phyloP scores from a whole-genome alignment of 2,797 vertebrate species.

The Sebastes alutus region DNA sequence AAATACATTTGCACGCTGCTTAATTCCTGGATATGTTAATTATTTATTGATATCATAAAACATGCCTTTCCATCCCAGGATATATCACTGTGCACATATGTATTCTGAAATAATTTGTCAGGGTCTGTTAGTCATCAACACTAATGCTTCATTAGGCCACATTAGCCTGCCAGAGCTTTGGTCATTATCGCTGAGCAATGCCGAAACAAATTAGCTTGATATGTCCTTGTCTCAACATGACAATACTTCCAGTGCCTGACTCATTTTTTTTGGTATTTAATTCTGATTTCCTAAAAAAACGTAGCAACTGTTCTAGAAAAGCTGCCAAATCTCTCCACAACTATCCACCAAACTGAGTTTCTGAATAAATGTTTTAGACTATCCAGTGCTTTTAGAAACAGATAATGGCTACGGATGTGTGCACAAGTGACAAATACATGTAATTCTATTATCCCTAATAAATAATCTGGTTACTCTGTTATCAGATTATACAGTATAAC shows the following conservation, averaged over 20 bases:
- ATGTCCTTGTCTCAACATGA: not conserved
- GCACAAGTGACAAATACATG: too few species aligned
- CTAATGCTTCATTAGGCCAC: not conserved
- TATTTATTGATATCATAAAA: not conserved
- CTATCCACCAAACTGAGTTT: not conserved
- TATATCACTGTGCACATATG: not conserved
- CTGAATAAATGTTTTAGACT: not conserved
- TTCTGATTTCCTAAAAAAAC: not conserved
- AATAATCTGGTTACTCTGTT: not conserved
- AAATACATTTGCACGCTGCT: not conserved
- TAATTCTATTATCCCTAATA: slow-evolving; percentile 4
- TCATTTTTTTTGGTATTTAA: not conserved
- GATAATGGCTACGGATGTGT: not conserved
- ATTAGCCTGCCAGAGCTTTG: not conserved
- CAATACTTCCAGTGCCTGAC: not conserved
- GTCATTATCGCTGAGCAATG: not conserved
- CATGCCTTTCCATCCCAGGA: not conserved
- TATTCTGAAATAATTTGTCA: not conserved
- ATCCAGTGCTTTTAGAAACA: not conserved
- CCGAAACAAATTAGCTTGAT: not conserved
- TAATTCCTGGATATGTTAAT: not conserved
- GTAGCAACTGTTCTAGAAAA: not conserved
- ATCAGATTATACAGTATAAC: slow-evolving; percentile 8
- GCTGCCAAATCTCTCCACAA: not conserved
- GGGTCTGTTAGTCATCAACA: not conserved